Evolutionary conservation across 92 coral and sea anemone species (phyloP).

Genomic region (Porites divaricata): DNA sequence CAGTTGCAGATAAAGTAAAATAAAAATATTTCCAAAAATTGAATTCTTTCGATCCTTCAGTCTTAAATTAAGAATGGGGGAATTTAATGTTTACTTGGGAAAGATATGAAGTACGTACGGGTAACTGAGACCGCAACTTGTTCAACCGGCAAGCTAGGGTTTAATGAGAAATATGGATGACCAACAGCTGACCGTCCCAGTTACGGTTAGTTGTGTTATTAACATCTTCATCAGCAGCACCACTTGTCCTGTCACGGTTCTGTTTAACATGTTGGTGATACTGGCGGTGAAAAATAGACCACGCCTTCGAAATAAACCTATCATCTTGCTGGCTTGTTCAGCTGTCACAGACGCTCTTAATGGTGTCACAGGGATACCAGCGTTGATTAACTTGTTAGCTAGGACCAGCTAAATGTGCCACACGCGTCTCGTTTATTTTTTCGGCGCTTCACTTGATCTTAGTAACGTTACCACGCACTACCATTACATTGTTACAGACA

Average conservation of each 20-base stretch:
- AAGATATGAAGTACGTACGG: too few species aligned
- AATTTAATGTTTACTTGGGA: too few species aligned
- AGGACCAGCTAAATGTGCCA: too few species aligned
- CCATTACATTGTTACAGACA: background rate
- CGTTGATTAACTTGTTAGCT: background rate
- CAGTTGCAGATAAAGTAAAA: too few species aligned
- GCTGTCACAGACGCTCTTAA: background rate
- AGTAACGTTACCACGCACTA: background rate
- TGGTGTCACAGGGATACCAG: background rate
- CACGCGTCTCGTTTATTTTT: background rate
- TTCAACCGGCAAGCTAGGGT: too few species aligned
- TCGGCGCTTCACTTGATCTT: constrained; percentile 1
- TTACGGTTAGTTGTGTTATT: background rate
- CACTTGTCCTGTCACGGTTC: constrained; percentile 2
- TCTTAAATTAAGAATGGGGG: too few species aligned
- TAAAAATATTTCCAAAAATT: too few species aligned
- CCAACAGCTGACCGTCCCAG: too few species aligned
- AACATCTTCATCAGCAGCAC: background rate
- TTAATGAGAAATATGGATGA: too few species aligned
- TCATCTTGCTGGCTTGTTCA: background rate
- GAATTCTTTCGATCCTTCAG: too few species aligned
- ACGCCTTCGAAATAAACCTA: background rate
- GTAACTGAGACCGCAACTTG: too few species aligned
- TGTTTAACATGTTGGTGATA: background rate
- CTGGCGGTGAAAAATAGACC: background rate